These are phyloP conservation scores for Agrochola lota DNA, from an alignment of 2,888 invertebrate species.

Conservation along the genomic window DNA sequence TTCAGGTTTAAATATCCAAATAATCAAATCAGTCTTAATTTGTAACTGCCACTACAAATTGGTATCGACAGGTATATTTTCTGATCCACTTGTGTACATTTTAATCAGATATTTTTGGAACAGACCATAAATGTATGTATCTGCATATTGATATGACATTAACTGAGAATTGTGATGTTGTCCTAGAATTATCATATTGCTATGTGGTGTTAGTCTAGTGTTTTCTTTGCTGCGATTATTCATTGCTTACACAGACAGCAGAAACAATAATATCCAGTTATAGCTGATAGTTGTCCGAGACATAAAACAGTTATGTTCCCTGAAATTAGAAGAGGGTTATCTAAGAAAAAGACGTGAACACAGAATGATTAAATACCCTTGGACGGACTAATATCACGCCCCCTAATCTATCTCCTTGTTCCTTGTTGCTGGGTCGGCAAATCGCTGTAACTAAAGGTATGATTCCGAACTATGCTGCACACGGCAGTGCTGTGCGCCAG, in stretches of 20 bases:
- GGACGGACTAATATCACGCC: slow-evolving; percentile 40
- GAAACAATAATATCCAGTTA: slow-evolving; percentile 10
- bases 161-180: slow-evolving; percentile 9
- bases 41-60: not conserved
- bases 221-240: slow-evolving; percentile 34
- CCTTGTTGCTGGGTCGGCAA: slow-evolving; percentile 41
- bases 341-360: not conserved
- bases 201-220: not conserved
- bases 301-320: not conserved
- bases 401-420: slow-evolving; percentile 27
- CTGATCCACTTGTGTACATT: not conserved
- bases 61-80: not conserved
- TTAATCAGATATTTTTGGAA: not conserved
- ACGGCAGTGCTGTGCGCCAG: too few species aligned
- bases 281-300: not conserved
- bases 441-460: not conserved
- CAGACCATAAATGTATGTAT: not conserved
- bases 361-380: slow-evolving; percentile 40
- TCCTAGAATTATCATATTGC: slow-evolving; percentile 33
- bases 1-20: not conserved
- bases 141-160: slow-evolving; percentile 22
- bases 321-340: not conserved
- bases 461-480: too few species aligned
- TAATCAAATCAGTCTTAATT: not conserved
- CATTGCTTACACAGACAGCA: not conserved